These are phyloP conservation scores for Lates calcarifer DNA, from an alignment of 2,113 vertebrate genomes.

Conservation along the genomic window DNA sequence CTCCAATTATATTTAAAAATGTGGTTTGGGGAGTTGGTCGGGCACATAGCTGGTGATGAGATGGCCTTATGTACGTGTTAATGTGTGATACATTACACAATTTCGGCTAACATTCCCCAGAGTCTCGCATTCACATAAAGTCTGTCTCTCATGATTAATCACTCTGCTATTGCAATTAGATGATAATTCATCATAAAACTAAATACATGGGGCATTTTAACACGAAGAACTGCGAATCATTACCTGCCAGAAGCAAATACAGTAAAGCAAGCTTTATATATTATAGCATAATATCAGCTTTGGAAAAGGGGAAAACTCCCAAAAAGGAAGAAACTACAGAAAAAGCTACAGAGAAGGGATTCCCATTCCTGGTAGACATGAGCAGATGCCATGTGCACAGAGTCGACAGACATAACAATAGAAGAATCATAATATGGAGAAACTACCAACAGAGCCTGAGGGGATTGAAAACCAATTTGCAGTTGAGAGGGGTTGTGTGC, in stretches of 20 bases:
- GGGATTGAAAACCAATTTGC: too few relatives aligned
- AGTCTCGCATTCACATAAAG: slow-evolving; percentile 1
- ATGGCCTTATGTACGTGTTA: slow-evolving; percentile 32
- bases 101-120: neutral
- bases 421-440: neutral
- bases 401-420: neutral
- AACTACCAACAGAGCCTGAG: neutral
- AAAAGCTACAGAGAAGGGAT: too few relatives aligned
- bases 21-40: neutral
- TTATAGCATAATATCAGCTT: neutral
- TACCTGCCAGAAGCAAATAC: neutral
- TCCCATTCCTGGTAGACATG: too few relatives aligned
- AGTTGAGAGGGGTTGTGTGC: neutral
- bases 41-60: neutral
- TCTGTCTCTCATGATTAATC: neutral
- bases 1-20: slow-evolving; percentile 35
- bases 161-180: neutral
- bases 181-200: neutral
- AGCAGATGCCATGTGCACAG: neutral
- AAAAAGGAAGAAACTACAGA: too few relatives aligned
- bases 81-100: neutral
- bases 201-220: neutral
- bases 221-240: neutral
- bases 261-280: too few relatives aligned
- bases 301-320: too few relatives aligned